A percentile compares a stretch with the other conserved stretches of the same genome.
phyloP scores from a whole-genome alignment of 2,797 vertebrate species.

The Naso thynnoides region DNA sequence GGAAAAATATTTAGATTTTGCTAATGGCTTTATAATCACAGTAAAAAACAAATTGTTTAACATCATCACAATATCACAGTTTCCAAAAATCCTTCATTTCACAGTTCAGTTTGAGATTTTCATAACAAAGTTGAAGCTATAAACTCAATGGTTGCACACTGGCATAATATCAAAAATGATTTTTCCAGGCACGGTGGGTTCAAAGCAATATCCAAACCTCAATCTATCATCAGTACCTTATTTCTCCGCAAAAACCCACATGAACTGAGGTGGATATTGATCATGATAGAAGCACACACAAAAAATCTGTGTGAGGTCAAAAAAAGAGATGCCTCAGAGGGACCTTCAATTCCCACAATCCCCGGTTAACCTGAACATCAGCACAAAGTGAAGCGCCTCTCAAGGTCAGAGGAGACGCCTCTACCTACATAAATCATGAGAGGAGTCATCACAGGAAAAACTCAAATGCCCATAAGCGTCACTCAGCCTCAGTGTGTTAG shows the following conservation, averaged over 20 bases:
- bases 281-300: constrained; percentile 69
- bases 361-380: constrained; percentile 83
- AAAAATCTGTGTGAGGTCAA: constrained; percentile 77
- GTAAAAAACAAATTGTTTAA: constrained; percentile 3
- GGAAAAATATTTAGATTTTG: constrained; percentile 5
- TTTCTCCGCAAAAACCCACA: constrained; percentile 68
- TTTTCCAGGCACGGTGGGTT: constrained; percentile 71
- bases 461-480: constrained; percentile 76
- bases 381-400: constrained; percentile 82
- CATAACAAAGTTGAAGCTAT: constrained; percentile 38
- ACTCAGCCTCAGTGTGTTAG: constrained; percentile 72
- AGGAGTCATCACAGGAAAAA: constrained; percentile 79
- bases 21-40: neutral
- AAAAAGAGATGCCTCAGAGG: constrained; percentile 67
- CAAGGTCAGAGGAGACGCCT: constrained; percentile 85
- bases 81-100: constrained; percentile 30
- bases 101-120: constrained; percentile 40
- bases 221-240: constrained; percentile 71
- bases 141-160: constrained; percentile 46
- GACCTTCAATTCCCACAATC: constrained; percentile 81
- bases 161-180: constrained; percentile 64
- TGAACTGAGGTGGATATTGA: constrained; percentile 81
- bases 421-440: constrained; percentile 86
- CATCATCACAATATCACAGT: neutral
- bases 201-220: constrained; percentile 75